Evolutionary conservation across 1,140 invertebrate species (phyloP).

Genomic region (Drosophila nigrodunni): DNA sequence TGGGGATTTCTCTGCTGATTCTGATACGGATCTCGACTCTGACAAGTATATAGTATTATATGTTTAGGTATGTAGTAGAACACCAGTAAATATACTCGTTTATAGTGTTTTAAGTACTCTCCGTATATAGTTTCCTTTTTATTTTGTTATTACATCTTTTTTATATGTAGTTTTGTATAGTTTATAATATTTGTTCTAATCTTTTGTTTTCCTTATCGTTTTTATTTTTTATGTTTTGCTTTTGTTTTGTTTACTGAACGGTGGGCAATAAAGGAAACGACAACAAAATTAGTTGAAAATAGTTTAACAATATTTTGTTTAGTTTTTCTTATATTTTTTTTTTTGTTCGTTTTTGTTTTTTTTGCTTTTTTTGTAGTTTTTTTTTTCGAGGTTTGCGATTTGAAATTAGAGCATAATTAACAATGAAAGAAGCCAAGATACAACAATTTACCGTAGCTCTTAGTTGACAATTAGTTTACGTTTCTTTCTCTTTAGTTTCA

Average conservation of each 20-base stretch:
- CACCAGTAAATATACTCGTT: not conserved
- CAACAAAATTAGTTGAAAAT: constrained; percentile 28
- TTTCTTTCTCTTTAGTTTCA: constrained; percentile 7
- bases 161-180: constrained; percentile 18
- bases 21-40: not conserved
- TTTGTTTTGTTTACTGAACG: constrained; percentile 28
- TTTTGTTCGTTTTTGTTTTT: not conserved
- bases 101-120: constrained; percentile 8
- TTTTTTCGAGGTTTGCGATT: constrained; percentile 5
- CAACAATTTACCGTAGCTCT: constrained; percentile 6
- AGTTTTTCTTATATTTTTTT: not conserved
- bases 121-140: constrained; percentile 6
- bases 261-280: constrained; percentile 51
- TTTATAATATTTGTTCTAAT: constrained; percentile 15
- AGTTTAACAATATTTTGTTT: constrained; percentile 19
- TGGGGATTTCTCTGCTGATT: not conserved
- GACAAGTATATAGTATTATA: constrained; percentile 10
- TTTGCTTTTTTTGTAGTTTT: not conserved
- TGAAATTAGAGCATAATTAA: constrained; percentile 27
- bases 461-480: constrained; percentile 10
- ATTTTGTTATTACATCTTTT: not conserved
- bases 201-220: constrained; percentile 1
- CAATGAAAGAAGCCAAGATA: constrained; percentile 32
- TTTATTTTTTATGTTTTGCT: constrained; percentile 5
- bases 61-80: not conserved